Evolutionary conservation across 2,797 vertebrate species (phyloP).

Genomic region (Poeciliopsis infans): DNA sequence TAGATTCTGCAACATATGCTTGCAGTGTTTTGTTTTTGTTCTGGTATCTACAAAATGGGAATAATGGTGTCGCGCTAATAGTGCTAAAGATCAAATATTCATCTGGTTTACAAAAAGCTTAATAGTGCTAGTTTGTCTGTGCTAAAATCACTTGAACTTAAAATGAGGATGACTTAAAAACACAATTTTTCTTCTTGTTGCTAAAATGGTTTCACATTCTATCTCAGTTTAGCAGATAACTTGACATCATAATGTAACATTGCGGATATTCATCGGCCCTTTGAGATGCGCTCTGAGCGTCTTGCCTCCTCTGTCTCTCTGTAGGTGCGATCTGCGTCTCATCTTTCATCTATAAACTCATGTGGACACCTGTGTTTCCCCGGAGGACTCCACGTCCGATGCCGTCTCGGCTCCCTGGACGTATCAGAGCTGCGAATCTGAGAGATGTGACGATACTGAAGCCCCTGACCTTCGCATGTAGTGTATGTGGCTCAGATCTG

Average conservation of each 20-base stretch:
- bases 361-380: slow-evolving; percentile 42
- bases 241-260: neutral
- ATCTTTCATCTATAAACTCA: slow-evolving; percentile 20
- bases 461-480: slow-evolving; percentile 59
- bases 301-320: neutral
- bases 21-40: neutral
- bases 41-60: neutral
- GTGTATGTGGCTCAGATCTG: slow-evolving; percentile 69
- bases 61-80: no score
- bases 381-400: slow-evolving; percentile 47
- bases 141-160: neutral
- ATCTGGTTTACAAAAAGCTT: neutral
- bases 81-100: neutral
- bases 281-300: neutral
- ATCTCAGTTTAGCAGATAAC: neutral
- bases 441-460: slow-evolving; percentile 71
- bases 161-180: neutral
- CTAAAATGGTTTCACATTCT: neutral
- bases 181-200: neutral
- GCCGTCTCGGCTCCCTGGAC: slow-evolving; percentile 38
- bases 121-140: no score
- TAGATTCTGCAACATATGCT: neutral
- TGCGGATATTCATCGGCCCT: neutral
- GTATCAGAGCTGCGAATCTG: slow-evolving; percentile 51
- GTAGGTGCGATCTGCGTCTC: slow-evolving; percentile 1